phyloP scores from a whole-genome alignment of 2,113 vertebrate genomes.

The Numida meleagris region DNA sequence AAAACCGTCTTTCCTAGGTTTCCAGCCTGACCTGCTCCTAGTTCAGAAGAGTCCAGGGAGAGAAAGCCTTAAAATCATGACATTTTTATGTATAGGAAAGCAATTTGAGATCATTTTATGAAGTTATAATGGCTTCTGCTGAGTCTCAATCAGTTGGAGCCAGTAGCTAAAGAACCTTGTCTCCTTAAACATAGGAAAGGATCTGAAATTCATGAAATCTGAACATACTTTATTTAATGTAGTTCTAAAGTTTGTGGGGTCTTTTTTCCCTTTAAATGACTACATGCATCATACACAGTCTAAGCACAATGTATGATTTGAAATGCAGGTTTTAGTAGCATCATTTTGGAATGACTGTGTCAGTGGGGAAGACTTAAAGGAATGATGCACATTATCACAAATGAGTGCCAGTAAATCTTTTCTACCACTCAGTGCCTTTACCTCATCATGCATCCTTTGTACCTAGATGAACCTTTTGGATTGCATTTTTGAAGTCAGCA shows the following conservation, averaged over 20 bases:
- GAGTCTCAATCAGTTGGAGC: background rate
- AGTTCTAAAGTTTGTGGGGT: background rate
- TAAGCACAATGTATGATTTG: background rate
- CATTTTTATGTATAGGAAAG: constrained; percentile 47
- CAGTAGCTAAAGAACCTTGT: background rate
- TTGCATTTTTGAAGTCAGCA: background rate
- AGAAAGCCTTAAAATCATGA: constrained; percentile 40
- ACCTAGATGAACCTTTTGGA: background rate
- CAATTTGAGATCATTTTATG: background rate
- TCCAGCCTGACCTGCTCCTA: constrained; percentile 4
- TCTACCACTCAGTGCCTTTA: background rate
- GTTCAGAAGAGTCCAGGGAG: background rate
- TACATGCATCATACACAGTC: background rate
- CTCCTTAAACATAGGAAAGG: background rate
- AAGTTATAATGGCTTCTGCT: constrained; percentile 26
- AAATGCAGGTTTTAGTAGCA: constrained; percentile 4
- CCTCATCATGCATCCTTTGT: background rate
- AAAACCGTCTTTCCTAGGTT: constrained; percentile 37
- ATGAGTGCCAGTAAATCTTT: constrained; percentile 8
- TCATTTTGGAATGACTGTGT: background rate
- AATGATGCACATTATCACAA: background rate
- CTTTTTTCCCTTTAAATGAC: background rate
- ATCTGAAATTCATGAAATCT: background rate
- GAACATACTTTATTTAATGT: background rate
- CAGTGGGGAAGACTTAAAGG: constrained; percentile 30